Evolutionary conservation across 2,888 invertebrate species (phyloP), one percentile per base, ranked within the genome.

Genomic region (Macrosoma leucophasiata): DNA sequence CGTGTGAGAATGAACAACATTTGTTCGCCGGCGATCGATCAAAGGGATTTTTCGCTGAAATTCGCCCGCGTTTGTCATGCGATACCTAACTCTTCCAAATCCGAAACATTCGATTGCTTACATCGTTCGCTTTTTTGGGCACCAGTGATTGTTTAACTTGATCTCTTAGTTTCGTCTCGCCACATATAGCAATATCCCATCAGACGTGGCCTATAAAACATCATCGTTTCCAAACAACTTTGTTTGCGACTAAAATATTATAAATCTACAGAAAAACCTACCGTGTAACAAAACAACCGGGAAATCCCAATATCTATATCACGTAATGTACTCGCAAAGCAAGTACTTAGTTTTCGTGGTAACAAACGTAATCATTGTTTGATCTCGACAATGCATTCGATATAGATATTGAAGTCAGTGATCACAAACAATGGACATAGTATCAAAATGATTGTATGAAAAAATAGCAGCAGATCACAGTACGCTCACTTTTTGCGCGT

Each of bases 1-100:
- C 82, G 82, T 82, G 82, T 75, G 72, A 62, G 77, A 78, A 82
- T 82, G 76, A 64, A 58, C 65, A 79, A 81, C 81, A 78, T 50
- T 56, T 46, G 50, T 39, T 62, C 61, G 77, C 56, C 81, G 81
- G 81, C 68, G 43, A 51, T 46, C 52, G 51, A 54, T 77, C 78
- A 81, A 82, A 78, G 57, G 56, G 60, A 60, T 61, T 53, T 62
- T 78, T 76, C 78, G 65, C 64, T 73, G 81, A 76, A 81, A 58
- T 53, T 48, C 48, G 52, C 49, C 46, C 44, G 57, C 60, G 58
- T 53, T n/a, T 63, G 73, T 60, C 72, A 78, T 69, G 46, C 52
- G 70, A 76, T 70, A 75, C 66, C 56, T 55, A 52, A 47, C 53
- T 64, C 28, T 61, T 52, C 58, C 60, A 50, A 57, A 58, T 59